Evolutionary conservation across 2,797 vertebrate genomes (phyloP).

Genomic region (Labeo calbasu): DNA sequence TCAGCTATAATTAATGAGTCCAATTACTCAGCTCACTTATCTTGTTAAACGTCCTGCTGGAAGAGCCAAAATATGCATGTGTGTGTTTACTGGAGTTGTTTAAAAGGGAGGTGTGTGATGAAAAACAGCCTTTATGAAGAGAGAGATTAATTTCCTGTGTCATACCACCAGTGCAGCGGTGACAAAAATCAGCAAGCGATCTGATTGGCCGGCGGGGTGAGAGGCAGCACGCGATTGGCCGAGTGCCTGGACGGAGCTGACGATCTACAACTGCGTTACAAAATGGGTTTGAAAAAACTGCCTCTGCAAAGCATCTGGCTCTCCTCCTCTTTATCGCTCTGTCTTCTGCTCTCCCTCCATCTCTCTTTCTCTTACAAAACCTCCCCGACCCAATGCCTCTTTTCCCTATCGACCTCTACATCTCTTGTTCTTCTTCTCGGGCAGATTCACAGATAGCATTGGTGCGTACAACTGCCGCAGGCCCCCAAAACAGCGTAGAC

Average conservation of each 20-base stretch:
- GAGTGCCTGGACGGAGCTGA: slow-evolving; percentile 53
- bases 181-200: slow-evolving; percentile 17
- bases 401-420: slow-evolving; percentile 70
- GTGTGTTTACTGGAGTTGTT: slow-evolving; percentile 44
- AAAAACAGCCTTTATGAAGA: slow-evolving; percentile 43
- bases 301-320: slow-evolving; percentile 67
- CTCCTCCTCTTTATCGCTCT: slow-evolving; percentile 53
- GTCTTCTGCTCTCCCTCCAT: slow-evolving; percentile 46
- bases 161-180: slow-evolving; percentile 18
- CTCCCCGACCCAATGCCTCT: slow-evolving; percentile 43
- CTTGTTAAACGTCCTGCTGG: slow-evolving; percentile 37
- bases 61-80: slow-evolving; percentile 43
- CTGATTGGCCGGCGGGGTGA: slow-evolving; percentile 19
- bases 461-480: slow-evolving; percentile 70
- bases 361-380: slow-evolving; percentile 56
- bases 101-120: slow-evolving; percentile 28
- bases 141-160: slow-evolving; percentile 46
- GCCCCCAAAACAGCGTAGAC: slow-evolving; percentile 68
- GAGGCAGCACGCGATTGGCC: slow-evolving; percentile 46
- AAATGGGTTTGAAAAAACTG: slow-evolving; percentile 68
- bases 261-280: slow-evolving; percentile 59
- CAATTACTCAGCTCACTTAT: slow-evolving; percentile 53
- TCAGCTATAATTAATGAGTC: slow-evolving; percentile 41
- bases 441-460: slow-evolving; percentile 73
- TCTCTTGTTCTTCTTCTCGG: slow-evolving; percentile 58